Evolutionary conservation across 2,113 vertebrate genomes (phyloP).

Genomic region (Nycticorax nycticorax): DNA sequence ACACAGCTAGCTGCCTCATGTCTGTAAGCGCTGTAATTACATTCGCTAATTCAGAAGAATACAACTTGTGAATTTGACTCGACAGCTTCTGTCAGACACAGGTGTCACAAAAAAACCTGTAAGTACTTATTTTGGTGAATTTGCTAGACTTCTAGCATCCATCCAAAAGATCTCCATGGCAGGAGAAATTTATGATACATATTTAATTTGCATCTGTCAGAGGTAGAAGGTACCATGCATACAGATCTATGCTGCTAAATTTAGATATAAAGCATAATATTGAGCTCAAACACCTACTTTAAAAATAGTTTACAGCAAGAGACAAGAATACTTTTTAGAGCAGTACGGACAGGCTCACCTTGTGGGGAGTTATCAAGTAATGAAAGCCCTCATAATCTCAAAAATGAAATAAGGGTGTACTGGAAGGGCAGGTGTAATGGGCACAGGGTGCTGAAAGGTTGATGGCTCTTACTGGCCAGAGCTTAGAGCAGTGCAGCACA

Average conservation of each 20-base stretch:
- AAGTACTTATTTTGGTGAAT: background rate
- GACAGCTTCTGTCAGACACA: background rate
- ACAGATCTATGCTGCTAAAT: background rate
- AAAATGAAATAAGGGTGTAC: background rate
- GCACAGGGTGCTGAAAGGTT: background rate
- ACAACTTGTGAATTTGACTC: background rate
- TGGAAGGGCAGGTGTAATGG: background rate
- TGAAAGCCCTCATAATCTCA: background rate
- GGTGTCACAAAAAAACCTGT: background rate
- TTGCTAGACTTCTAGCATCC: background rate
- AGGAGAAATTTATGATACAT: background rate
- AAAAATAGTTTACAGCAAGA: background rate
- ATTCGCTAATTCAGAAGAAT: background rate
- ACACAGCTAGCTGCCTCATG: background rate
- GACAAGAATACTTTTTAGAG: too few relatives aligned
- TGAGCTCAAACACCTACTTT: background rate
- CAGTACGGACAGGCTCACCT: background rate
- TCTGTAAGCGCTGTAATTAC: background rate
- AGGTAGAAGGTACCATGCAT: accelerated
- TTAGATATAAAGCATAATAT: background rate
- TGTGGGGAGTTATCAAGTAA: background rate
- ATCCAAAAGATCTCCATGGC: background rate
- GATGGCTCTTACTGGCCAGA: background rate
- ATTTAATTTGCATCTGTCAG: background rate
- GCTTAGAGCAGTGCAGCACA: background rate